Evolutionary conservation across 2,888 invertebrate genomes (phyloP).

Genomic region (Cantharis rufa): DNA sequence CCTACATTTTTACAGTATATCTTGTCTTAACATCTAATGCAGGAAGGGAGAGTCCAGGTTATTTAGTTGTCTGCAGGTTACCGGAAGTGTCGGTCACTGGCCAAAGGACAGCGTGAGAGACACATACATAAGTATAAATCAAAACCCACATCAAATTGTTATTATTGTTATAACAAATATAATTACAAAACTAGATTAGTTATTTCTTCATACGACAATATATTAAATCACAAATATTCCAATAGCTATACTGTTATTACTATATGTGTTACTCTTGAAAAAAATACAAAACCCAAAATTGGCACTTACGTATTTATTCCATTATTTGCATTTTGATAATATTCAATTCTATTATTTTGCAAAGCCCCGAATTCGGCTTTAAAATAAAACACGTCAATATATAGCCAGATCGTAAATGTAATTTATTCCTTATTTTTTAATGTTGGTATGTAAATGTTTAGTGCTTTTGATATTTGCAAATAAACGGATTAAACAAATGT

Average conservation of each 20-base stretch:
- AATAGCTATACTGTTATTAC: not conserved
- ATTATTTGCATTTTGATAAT: no score
- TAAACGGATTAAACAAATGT: no score
- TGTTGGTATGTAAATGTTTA: no score
- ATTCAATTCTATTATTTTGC: no score
- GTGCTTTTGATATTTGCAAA: no score
- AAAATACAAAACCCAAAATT: no score
- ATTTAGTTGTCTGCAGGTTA: conserved; percentile 40
- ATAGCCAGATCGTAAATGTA: no score
- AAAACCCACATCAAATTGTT: conserved; percentile 31
- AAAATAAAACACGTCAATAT: no score
- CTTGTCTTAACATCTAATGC: conserved; percentile 39
- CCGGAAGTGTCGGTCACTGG: conserved; percentile 46
- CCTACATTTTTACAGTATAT: conserved; percentile 20
- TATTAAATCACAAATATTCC: not conserved
- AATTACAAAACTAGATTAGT: not conserved
- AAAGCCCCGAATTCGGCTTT: no score
- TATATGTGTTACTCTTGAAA: not conserved
- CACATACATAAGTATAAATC: conserved; percentile 31
- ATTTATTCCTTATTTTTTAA: no score
- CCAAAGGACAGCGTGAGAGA: conserved; percentile 46
- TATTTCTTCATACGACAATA: not conserved
- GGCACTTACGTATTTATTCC: no score
- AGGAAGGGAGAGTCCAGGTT: conserved; percentile 41
- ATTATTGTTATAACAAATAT: conserved; percentile 15